These are phyloP conservation scores for Balaeniceps rex DNA, from an alignment of 2,113 vertebrate genomes.

Conservation along the genomic window DNA sequence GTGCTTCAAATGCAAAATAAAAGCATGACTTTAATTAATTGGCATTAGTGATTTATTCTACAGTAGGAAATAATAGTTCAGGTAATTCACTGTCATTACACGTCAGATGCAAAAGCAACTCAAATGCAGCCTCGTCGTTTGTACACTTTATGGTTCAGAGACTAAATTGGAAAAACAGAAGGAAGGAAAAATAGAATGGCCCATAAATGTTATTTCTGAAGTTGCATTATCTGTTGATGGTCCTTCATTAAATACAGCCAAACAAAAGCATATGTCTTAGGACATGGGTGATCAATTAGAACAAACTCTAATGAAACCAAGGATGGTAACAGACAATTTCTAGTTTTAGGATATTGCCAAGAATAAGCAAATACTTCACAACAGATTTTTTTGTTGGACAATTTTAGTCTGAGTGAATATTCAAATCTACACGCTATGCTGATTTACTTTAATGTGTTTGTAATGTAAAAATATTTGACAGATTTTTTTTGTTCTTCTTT, in stretches of 20 bases:
- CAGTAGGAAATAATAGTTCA: background rate
- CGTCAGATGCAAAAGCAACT: background rate
- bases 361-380: background rate
- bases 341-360: background rate
- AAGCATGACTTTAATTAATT: background rate
- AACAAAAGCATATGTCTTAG: background rate
- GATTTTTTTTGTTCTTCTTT: background rate
- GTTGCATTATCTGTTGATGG: background rate
- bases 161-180: background rate
- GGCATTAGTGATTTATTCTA: background rate
- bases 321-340: background rate
- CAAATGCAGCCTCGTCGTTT: background rate
- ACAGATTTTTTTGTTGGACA: background rate
- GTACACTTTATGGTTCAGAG: background rate
- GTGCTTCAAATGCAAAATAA: conserved; percentile 75
- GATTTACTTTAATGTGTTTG: background rate
- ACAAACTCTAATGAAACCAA: background rate
- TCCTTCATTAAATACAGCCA: background rate
- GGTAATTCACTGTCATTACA: background rate
- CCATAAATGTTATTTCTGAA: background rate
- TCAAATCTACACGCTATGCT: background rate
- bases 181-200: background rate
- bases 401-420: background rate
- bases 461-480: background rate
- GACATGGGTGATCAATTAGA: background rate